These are phyloP conservation scores for Lepus europaeus DNA, from an alignment of 2,113 vertebrate genomes.

Conservation along the genomic window DNA sequence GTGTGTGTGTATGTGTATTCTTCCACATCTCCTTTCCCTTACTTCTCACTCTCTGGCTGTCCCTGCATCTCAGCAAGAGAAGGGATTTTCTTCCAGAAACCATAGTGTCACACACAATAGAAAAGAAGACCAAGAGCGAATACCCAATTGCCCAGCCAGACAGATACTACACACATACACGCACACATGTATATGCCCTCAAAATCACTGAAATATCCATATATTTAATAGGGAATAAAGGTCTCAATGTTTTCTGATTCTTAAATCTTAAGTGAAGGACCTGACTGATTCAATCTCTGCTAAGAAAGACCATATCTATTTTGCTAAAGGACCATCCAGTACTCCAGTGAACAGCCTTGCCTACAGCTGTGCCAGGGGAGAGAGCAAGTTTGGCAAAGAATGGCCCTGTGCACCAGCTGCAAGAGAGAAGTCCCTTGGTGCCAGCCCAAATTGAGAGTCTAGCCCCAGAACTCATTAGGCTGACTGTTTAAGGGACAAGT, in stretches of 20 bases:
- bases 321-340: constrained; percentile 12
- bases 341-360: neutral
- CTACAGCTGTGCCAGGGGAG: neutral
- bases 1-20: neutral
- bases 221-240: constrained; percentile 18
- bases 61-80: neutral
- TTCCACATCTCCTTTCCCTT: neutral
- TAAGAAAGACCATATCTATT: constrained; percentile 24
- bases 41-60: neutral
- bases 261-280: constrained; percentile 33
- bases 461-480: neutral
- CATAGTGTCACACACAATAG: neutral
- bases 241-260: constrained; percentile 26
- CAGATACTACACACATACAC: neutral
- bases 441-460: neutral
- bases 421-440: neutral
- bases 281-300: neutral
- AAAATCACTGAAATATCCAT: neutral
- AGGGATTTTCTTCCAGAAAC: neutral
- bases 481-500: neutral
- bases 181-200: neutral
- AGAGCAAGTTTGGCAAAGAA: constrained; percentile 30
- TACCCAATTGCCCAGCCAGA: neutral
- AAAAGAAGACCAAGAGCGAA: neutral
- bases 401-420: neutral